Conservation (phyloP, 2,888 invertebrate species). For the Lasiommata megera region DNA sequence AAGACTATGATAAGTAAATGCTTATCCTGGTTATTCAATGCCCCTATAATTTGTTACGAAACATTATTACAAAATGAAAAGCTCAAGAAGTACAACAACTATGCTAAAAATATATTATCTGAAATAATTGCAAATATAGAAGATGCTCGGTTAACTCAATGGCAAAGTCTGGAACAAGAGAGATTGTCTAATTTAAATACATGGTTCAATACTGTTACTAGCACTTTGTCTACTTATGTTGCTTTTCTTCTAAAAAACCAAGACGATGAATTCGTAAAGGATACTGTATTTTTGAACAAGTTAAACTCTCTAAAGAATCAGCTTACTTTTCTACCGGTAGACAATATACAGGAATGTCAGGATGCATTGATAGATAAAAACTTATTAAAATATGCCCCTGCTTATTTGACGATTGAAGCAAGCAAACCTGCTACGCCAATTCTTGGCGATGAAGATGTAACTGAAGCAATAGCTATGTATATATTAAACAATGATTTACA, state of each 20-base stretch:
- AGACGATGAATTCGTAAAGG: slow-evolving; percentile 20
- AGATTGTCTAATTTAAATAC: slow-evolving; percentile 53
- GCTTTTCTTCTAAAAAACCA: slow-evolving; percentile 36
- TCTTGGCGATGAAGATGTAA: slow-evolving; percentile 71
- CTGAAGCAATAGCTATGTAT: slow-evolving; percentile 54
- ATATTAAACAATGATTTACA: slow-evolving; percentile 62
- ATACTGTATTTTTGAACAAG: slow-evolving; percentile 30
- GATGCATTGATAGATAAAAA: slow-evolving; percentile 39
- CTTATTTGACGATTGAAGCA: slow-evolving; percentile 42
- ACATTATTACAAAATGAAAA: slow-evolving; percentile 46
- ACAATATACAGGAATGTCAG: slow-evolving; percentile 51
- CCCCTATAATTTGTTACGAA: slow-evolving; percentile 63
- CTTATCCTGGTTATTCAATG: slow-evolving; percentile 76
- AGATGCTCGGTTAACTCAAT: slow-evolving; percentile 53
- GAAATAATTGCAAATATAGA: slow-evolving; percentile 67
- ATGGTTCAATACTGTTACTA: slow-evolving; percentile 54
- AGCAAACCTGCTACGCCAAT: slow-evolving; percentile 58
- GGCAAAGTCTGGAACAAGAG: slow-evolving; percentile 60
- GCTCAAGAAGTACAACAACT: slow-evolving; percentile 49
- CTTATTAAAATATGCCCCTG: slow-evolving; percentile 59
- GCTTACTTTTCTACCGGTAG: slow-evolving; percentile 51
- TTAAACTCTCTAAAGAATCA: slow-evolving; percentile 37
- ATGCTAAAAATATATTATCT: slow-evolving; percentile 56
- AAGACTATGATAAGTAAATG: slow-evolving; percentile 81
- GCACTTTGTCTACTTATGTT: slow-evolving; percentile 45